Evolutionary conservation across 2,113 vertebrate genomes (phyloP).

Genomic region (Thunnus thynnus): DNA sequence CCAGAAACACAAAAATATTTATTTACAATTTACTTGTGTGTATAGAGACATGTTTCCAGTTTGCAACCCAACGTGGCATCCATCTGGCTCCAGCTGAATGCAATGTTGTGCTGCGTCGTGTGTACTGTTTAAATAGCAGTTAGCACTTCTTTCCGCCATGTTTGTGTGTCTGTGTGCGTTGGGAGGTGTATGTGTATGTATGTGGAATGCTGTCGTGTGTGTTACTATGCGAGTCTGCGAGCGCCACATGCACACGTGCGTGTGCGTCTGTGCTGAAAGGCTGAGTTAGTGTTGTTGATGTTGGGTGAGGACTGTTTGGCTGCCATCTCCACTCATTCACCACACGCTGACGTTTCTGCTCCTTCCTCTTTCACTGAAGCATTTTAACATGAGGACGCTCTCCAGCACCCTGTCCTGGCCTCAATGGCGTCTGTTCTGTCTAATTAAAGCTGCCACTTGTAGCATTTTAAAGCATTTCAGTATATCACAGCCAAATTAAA

Average conservation of each 20-base stretch:
- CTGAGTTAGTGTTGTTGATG: conserved; percentile 69
- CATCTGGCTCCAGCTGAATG: conserved; percentile 71
- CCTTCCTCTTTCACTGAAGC: conserved; percentile 59
- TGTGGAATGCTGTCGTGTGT: conserved; percentile 45
- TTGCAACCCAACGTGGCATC: conserved; percentile 40
- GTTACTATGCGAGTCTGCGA: conserved; percentile 37
- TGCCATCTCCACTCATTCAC: conserved; percentile 55
- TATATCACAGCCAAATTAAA: conserved; percentile 33
- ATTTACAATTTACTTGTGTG: conserved; percentile 67
- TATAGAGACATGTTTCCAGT: conserved; percentile 58
- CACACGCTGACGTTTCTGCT: conserved; percentile 63
- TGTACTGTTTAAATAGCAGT: conserved; percentile 70
- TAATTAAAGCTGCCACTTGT: conserved; percentile 71
- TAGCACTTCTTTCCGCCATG: conserved; percentile 64
- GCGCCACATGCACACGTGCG: conserved; percentile 12
- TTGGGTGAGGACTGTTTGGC: conserved; percentile 72
- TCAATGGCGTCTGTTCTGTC: conserved; percentile 43
- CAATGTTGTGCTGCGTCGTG: conserved; percentile 41
- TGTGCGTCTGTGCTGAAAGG: conserved; percentile 45
- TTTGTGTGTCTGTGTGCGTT: conserved; percentile 25
- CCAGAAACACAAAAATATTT: conserved; percentile 70
- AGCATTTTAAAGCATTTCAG: conserved; percentile 42
- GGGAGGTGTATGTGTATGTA: conserved; percentile 22
- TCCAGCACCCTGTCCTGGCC: conserved; percentile 63
- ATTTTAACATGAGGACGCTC: conserved; percentile 44